Evolutionary conservation across 2,113 vertebrate genomes (phyloP), one percentile per base, ranked within the genome.

Genomic region (Candoia aspera): DNA sequence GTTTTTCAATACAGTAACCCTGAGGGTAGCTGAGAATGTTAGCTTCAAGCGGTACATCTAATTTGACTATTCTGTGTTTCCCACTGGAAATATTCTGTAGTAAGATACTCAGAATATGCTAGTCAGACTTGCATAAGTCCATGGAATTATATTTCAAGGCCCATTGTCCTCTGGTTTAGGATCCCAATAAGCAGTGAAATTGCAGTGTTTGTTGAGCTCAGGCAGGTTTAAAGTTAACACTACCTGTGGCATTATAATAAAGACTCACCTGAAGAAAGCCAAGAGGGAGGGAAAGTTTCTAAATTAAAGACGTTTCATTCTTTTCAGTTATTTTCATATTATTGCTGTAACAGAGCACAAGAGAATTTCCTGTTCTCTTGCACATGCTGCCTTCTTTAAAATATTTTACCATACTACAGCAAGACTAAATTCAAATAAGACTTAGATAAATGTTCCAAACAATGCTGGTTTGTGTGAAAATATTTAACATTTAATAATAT

Each of bases 11-110:
- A 26, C 64, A 37, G 26, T 90, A 2, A 8, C 89, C 88, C 15
- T 62, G 2, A 6, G 24, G 88, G 87, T 13, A 90, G 49, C 49
- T 0, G 0, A 88, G 87, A 90, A 58, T 86, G 93, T 24, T 87
- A 9, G 86, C 91, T 94, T 90, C 13, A 13, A 84, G 8, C 62
- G 33, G 59, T 53, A 73, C 64, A 19, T 92, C 90, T 0, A 6
- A 0, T 46, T 49, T 90, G 93, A 90, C 90, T 92, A 86, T 46
- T 91, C 90, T 0, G 0, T 13, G 62, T 57, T 92, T 94, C 46
- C 89, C 0, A 0, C 33, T 68, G 90, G 79, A 2, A 49, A 21
- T 12, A 0, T 33, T 37, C 55, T 0, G 0, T 19, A 0, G 13
- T 17, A 42, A 92, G 15, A 49, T 49, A 24, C 42, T 91, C 29